Conservation (phyloP, 2,888 invertebrate species). For the Acleris literana region DNA sequence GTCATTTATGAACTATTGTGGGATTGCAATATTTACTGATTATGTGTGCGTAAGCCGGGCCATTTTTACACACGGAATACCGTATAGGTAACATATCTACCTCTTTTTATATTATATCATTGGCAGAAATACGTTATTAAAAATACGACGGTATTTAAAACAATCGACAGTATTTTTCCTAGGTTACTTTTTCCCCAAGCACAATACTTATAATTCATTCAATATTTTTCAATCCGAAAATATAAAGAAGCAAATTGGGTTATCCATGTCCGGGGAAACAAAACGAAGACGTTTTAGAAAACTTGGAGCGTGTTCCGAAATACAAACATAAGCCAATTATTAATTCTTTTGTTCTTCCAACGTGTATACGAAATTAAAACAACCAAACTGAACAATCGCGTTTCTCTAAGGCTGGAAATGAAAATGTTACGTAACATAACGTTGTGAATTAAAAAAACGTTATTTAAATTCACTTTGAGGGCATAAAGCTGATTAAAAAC, state of each 20-base stretch:
- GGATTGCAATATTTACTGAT: too few species aligned
- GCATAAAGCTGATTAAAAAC: slow-evolving; percentile 14
- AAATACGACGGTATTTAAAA: too few species aligned
- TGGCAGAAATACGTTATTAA: too few species aligned
- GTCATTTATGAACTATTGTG: too few species aligned
- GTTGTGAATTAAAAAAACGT: slow-evolving; percentile 14
- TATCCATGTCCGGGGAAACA: slow-evolving; percentile 15
- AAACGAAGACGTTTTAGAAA: slow-evolving; percentile 2
- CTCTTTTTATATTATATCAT: too few species aligned
- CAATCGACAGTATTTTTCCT: too few species aligned
- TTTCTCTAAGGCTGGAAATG: slow-evolving; percentile 16
- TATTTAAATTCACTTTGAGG: slow-evolving; percentile 21
- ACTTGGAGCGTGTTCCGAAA: slow-evolving; percentile 14
- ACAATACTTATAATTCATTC: slow-evolving; percentile 22
- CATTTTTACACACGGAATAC: too few species aligned
- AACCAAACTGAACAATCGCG: slow-evolving; percentile 16
- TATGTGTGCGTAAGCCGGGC: too few species aligned
- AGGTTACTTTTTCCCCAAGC: neutral
- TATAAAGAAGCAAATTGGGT: slow-evolving; percentile 3
- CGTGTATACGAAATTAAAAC: slow-evolving; percentile 28
- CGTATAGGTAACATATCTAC: too few species aligned
- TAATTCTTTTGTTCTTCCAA: slow-evolving; percentile 28
- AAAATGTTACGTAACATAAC: slow-evolving; percentile 5
- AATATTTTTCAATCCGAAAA: slow-evolving; percentile 5
- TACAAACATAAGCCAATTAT: slow-evolving; percentile 34